Evolutionary conservation across 2,113 vertebrate species (phyloP).

Genomic region (Sialia sialis): DNA sequence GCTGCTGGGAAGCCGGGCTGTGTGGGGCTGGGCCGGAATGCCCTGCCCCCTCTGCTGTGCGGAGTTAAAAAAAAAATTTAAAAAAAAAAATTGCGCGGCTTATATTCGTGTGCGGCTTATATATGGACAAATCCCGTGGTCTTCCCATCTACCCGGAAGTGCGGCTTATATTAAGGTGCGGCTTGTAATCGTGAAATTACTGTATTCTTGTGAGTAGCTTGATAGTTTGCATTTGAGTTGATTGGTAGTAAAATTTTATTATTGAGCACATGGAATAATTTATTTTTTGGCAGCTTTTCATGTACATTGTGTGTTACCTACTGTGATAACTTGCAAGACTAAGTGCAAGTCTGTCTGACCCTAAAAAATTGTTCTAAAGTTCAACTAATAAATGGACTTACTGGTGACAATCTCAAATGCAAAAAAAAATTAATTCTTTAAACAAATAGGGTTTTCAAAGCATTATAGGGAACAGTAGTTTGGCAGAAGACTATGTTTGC

Average conservation of each 20-base stretch:
- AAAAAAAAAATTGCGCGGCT: no score
- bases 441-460: neutral
- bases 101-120: no score
- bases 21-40: no score
- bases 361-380: neutral
- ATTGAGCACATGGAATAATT: neutral
- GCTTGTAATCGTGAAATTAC: no score
- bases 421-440: neutral
- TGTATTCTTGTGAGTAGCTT: neutral
- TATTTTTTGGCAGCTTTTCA: neutral
- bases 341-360: neutral
- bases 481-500: neutral
- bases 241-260: neutral
- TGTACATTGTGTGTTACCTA: neutral
- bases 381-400: neutral
- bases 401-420: neutral
- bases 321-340: neutral
- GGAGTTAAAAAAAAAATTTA: no score
- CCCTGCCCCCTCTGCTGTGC: no score
- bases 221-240: neutral
- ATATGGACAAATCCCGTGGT: no score
- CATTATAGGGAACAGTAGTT: neutral
- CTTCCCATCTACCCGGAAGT: no score
- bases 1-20: no score
- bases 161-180: no score